These are phyloP conservation scores for Lerema accius DNA, from an alignment of 1,140 invertebrate genomes.

Conservation along the genomic window DNA sequence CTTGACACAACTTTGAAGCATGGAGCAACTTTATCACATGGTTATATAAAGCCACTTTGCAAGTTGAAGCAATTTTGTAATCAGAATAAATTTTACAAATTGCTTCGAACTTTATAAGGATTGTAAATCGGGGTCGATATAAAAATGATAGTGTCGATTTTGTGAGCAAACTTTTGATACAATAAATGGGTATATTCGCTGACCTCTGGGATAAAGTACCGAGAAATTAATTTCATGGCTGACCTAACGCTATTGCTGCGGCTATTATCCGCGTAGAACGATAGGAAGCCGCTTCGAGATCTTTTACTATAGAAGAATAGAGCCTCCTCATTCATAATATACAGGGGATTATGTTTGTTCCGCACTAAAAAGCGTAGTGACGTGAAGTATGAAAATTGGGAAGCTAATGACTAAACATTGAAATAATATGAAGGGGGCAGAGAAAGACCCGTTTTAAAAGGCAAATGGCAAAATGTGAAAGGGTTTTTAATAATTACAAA, in stretches of 20 bases:
- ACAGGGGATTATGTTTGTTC: background rate
- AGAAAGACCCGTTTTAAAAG: background rate
- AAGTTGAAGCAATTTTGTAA: background rate
- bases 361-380: background rate
- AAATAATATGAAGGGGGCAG: background rate
- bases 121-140: too few species aligned
- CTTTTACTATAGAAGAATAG: background rate
- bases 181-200: background rate
- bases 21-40: too few species aligned
- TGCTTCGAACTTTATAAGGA: too few species aligned
- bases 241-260: constrained; percentile 9
- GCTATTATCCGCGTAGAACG: background rate
- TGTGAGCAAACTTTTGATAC: background rate
- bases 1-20: too few species aligned
- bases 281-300: background rate
- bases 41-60: too few species aligned
- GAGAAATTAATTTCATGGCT: constrained; percentile 22
- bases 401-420: background rate
- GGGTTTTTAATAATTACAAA: too few species aligned
- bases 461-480: too few species aligned
- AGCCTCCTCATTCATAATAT: background rate
- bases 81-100: too few species aligned
- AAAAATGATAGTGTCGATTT: constrained; percentile 6
- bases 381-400: background rate
- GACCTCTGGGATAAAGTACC: constrained; percentile 3